phyloP scores from a whole-genome alignment of 1,140 invertebrate species.

The Brachionus angularis region DNA sequence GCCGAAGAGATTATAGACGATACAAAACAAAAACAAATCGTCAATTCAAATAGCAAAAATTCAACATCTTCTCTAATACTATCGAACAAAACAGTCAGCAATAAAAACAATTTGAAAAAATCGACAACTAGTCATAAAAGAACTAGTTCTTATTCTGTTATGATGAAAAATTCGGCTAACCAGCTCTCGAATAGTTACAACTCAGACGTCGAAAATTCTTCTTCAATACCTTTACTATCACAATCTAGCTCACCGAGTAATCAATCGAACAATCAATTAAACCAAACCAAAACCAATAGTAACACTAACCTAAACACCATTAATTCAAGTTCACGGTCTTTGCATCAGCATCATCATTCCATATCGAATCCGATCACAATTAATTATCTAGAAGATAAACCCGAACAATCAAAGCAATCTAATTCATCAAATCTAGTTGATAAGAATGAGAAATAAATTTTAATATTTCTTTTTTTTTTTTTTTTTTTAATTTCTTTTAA shows the following conservation, averaged over 20 bases:
- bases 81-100: constrained; percentile 22
- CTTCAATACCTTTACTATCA: neutral
- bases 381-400: neutral
- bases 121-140: constrained; percentile 3
- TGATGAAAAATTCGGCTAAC: constrained; percentile 27
- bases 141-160: constrained; percentile 23
- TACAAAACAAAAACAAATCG: neutral
- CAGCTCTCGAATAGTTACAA: constrained; percentile 20
- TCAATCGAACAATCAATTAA: neutral
- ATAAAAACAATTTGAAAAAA: constrained; percentile 11
- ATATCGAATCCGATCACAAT: constrained; percentile 27
- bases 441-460: constrained; percentile 16
- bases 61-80: constrained; percentile 13
- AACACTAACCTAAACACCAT: neutral
- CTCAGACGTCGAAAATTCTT: constrained; percentile 15
- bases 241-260: constrained; percentile 8
- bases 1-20: constrained; percentile 49
- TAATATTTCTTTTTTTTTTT: neutral
- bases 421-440: neutral
- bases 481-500: neutral
- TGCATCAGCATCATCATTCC: constrained; percentile 24
- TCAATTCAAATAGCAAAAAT: neutral
- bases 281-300: neutral
- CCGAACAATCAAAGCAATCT: neutral
- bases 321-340: no score